A percentile compares a stretch with the other conserved stretches of the same genome.
phyloP scores from a whole-genome alignment of 2,888 invertebrate genomes.

The Leistus spinibarbis region DNA sequence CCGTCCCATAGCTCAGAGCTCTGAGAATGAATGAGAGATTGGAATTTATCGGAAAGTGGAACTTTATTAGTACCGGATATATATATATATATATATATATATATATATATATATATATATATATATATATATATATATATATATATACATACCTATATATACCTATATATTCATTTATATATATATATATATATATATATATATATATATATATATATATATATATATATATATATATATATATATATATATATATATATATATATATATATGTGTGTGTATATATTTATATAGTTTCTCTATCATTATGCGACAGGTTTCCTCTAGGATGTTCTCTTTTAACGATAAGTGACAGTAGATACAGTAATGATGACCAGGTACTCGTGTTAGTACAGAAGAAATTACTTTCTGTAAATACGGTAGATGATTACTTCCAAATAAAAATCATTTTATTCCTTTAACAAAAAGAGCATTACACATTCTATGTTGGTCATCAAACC shows the following conservation, averaged over 20 bases:
- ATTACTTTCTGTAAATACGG: background rate
- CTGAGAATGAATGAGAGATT: background rate
- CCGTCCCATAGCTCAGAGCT: background rate
- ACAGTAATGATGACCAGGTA: background rate
- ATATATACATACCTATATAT: background rate
- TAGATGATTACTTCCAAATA: background rate
- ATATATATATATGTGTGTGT: background rate
- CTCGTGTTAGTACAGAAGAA: background rate
- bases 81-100: slow-evolving; percentile 23
- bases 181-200: slow-evolving; percentile 15
- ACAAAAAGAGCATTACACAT: background rate
- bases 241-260: slow-evolving; percentile 14
- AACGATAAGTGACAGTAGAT: background rate
- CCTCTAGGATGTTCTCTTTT: background rate
- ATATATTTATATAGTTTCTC: background rate
- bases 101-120: slow-evolving; percentile 28
- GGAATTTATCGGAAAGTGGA: background rate
- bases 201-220: slow-evolving; percentile 22
- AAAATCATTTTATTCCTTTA: background rate
- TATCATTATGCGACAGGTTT: background rate
- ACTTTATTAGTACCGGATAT: background rate
- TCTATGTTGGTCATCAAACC: no score
- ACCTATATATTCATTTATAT: background rate
- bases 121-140: slow-evolving; percentile 15
- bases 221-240: slow-evolving; percentile 24